These are phyloP conservation scores for Pseudopipra pipra DNA, from an alignment of 2,113 vertebrate species.

Conservation along the genomic window DNA sequence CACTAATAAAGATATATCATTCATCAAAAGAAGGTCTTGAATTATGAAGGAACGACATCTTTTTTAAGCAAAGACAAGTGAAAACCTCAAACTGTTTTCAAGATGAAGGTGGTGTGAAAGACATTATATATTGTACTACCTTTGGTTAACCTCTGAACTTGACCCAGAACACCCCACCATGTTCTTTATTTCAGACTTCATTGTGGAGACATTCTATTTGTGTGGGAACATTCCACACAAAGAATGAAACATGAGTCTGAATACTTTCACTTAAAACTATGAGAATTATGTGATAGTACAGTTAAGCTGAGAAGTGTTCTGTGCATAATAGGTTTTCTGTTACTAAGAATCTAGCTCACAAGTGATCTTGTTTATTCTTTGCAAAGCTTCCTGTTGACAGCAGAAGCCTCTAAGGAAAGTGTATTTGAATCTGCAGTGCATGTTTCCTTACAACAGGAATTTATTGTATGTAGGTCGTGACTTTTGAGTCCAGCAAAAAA, in stretches of 20 bases:
- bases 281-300: neutral
- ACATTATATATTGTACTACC: neutral
- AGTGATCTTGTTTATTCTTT: neutral
- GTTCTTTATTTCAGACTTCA: neutral
- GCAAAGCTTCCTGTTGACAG: neutral
- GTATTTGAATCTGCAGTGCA: neutral
- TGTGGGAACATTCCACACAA: neutral
- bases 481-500: neutral
- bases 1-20: neutral
- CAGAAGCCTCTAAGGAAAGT: neutral
- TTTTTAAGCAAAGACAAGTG: neutral
- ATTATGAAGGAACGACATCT: neutral
- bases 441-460: neutral
- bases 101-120: neutral
- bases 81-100: neutral
- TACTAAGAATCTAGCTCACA: neutral
- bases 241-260: neutral
- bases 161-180: neutral
- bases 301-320: neutral
- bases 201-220: neutral
- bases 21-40: neutral
- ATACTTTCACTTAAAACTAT: neutral
- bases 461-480: neutral
- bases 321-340: neutral
- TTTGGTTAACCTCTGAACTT: neutral